Base-by-base conservation (phyloP, 2,797 vertebrate species). In the Dendrocincla fuliginosa region DNA sequence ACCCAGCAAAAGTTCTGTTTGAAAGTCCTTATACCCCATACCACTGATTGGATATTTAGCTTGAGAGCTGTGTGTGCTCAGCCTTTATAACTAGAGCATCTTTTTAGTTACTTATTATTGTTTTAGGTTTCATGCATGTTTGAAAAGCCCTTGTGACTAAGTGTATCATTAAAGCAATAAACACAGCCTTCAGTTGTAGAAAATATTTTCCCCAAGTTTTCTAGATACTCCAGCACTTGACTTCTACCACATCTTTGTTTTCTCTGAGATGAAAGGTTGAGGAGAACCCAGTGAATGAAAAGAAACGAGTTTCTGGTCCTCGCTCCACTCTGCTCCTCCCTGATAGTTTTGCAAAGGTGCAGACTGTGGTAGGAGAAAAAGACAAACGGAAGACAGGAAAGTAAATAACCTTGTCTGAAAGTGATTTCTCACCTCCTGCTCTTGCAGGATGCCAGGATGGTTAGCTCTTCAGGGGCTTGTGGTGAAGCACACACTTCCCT, bases 141-240 rank as follows among this genome's bases (percentile, higher is more conserved):
- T 91, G 47, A 74, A 89, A 92, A 89, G 35, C 82, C 56, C 65
- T 84, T 84, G 57, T 93, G 57, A 87, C 41, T 74, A 63, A 80
- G 88, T 67, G 32, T 70, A 55, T 89, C 44, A 39, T 89, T 87
- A 75, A 84, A 77, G 39, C 27, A 93, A 87, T 92, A 89, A 69
- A 92, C 61, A 77, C 4, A 56, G 7, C 67, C 70, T 81, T 89
- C 23, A 61, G 6, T 12, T 24, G 68, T 9, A 53, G 33, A 46
- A 63, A 71, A 90, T 59, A 73, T 79, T 79, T 87, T 63, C 18
- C 46, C 28, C 23, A 52, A 64, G 22, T 75, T 84, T 88, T 53
- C 37, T 33, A 67, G 25, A 44, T 41, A 46, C 39, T 70, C 44
- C 67, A 82, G 65, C 49, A 41, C 50, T 60, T 22, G 32, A 4